phyloP scores from a whole-genome alignment of 1,140 invertebrate species.

The Brachionus calyciflorus region DNA sequence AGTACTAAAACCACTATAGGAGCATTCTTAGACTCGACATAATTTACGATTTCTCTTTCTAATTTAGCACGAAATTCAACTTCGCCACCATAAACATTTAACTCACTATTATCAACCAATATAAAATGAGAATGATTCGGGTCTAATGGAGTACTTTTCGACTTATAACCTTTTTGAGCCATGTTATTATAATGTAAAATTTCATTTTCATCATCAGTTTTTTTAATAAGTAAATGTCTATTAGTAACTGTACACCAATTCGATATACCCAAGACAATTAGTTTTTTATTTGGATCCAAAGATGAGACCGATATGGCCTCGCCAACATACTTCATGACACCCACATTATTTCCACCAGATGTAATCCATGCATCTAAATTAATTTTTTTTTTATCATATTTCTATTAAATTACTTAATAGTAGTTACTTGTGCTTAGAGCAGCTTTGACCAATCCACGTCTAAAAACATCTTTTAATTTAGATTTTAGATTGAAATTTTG shows the following conservation, averaged over 20 bases:
- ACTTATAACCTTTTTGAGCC: neutral
- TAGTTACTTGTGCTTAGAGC: constrained; percentile 56
- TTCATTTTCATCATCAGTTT: neutral
- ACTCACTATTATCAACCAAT: constrained; percentile 60
- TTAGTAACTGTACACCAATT: constrained; percentile 36
- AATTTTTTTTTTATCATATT: neutral
- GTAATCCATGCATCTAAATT: constrained; percentile 41
- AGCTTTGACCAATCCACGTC: constrained; percentile 59
- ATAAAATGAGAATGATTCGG: constrained; percentile 63
- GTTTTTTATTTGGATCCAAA: constrained; percentile 16
- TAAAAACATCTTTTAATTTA: constrained; percentile 58
- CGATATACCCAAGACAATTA: constrained; percentile 26
- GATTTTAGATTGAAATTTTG: constrained; percentile 60
- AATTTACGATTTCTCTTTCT: constrained; percentile 31
- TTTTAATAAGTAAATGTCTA: neutral
- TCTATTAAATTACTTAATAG: no score
- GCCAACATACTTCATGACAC: constrained; percentile 39
- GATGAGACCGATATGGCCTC: constrained; percentile 10
- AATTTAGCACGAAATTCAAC: constrained; percentile 1
- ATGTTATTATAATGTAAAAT: neutral
- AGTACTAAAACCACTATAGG: constrained; percentile 60
- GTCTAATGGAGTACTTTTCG: constrained; percentile 56
- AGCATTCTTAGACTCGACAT: constrained; percentile 53
- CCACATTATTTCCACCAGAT: constrained; percentile 36
- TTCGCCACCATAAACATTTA: constrained; percentile 47